phyloP scores from a whole-genome alignment of 1,140 invertebrate genomes.

The Asobara japonica region DNA sequence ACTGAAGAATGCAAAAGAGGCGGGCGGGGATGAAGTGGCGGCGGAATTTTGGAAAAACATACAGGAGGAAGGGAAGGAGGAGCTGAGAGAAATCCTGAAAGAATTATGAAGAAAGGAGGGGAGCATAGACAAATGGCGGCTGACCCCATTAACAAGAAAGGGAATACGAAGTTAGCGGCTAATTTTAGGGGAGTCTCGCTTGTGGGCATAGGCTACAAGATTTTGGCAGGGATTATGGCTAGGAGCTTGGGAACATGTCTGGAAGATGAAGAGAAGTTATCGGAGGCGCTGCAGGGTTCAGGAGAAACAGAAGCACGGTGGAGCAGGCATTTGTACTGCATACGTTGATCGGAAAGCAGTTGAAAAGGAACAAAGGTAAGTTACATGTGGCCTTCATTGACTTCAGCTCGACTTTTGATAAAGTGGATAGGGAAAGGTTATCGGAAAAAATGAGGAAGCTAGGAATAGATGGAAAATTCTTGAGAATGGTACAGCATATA shows the following conservation, averaged over 20 bases:
- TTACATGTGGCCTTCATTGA: neutral
- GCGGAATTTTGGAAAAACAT: constrained; percentile 40
- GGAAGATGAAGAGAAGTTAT: too few relatives aligned
- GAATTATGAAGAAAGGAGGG: neutral
- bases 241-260: constrained; percentile 23
- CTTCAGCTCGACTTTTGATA: neutral
- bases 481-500: too few relatives aligned
- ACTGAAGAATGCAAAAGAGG: constrained; percentile 46
- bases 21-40: constrained; percentile 43
- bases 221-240: constrained; percentile 29
- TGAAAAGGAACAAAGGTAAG: too few relatives aligned
- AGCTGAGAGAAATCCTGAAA: neutral
- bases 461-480: neutral
- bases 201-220: constrained; percentile 13
- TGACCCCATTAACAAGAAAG: constrained; percentile 29
- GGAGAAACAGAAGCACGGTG: constrained; percentile 20
- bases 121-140: neutral
- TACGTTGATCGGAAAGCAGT: neutral
- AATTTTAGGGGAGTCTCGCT: constrained; percentile 37
- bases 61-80: constrained; percentile 1
- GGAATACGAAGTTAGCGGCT: neutral
- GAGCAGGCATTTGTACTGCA: neutral
- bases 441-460: neutral
- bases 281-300: neutral
- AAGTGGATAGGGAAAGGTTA: neutral